These are phyloP conservation scores for Kryptolebias ocellatus DNA, from an alignment of 2,797 vertebrate genomes.

Conservation along the genomic window DNA sequence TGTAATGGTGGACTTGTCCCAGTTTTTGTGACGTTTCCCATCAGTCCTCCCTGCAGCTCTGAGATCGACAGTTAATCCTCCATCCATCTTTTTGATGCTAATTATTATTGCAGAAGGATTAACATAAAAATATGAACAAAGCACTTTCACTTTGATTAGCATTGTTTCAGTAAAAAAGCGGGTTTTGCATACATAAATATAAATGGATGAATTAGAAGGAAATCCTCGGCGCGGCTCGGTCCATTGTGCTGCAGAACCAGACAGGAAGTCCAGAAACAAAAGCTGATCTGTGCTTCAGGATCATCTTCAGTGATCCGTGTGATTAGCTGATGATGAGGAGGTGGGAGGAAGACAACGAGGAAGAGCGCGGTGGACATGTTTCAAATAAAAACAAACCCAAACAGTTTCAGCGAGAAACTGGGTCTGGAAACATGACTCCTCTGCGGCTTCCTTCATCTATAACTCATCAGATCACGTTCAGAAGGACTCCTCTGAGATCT, in stretches of 20 bases:
- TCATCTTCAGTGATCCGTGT: constrained; percentile 64
- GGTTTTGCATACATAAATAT: constrained; percentile 74
- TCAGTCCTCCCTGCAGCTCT: constrained; percentile 3
- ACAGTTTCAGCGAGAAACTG: no score
- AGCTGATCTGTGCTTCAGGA: constrained; percentile 27
- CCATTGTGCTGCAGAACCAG: constrained; percentile 42
- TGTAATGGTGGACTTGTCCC: no score
- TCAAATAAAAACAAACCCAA: neutral
- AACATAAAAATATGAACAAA: constrained; percentile 52
- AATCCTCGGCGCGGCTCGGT: constrained; percentile 37
- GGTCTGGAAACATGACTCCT: no score
- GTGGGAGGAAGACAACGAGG: constrained; percentile 12
- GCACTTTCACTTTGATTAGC: neutral
- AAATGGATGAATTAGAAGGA: constrained; percentile 67
- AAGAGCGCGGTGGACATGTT: neutral
- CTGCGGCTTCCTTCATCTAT: no score
- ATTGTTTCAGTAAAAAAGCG: constrained; percentile 26
- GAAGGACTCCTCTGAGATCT: no score
- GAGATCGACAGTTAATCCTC: constrained; percentile 21
- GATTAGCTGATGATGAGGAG: constrained; percentile 66
- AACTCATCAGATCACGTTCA: no score
- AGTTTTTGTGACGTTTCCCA: no score
- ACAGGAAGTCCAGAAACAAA: constrained; percentile 55
- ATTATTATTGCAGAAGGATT: constrained; percentile 14
- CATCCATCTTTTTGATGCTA: constrained; percentile 20